These are phyloP conservation scores for Leptobrachium leishanense DNA, from an alignment of 2,113 vertebrate species.

Conservation along the genomic window DNA sequence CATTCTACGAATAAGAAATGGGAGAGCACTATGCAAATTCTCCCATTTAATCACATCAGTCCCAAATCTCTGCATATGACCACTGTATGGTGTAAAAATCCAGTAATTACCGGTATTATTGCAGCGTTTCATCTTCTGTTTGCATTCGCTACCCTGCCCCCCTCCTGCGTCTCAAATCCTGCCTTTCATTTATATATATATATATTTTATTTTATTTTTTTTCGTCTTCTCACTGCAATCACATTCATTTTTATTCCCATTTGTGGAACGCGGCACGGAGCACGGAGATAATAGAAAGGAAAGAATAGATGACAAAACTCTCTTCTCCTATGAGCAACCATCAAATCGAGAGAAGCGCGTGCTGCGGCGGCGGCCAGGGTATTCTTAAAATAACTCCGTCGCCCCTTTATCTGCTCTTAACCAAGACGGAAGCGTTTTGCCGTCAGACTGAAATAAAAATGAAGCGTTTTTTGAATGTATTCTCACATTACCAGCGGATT, in stretches of 20 bases:
- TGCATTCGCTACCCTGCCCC: background rate
- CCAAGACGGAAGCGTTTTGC: background rate
- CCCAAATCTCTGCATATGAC: background rate
- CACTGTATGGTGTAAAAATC: slow-evolving; percentile 11
- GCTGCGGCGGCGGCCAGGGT: background rate
- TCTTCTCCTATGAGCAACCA: slow-evolving; percentile 1
- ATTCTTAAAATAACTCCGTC: slow-evolving; percentile 3
- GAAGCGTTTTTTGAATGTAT: background rate
- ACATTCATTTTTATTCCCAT: slow-evolving; percentile 35
- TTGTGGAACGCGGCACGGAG: slow-evolving; percentile 19
- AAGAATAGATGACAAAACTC: slow-evolving; percentile 27
- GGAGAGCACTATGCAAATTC: too few species aligned
- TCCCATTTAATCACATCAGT: too few species aligned
- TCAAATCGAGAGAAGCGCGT: slow-evolving; percentile 21
- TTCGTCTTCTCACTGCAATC: slow-evolving; percentile 15
- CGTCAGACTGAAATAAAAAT: background rate
- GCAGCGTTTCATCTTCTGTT: background rate
- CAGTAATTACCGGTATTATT: too few species aligned
- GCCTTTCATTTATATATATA: background rate
- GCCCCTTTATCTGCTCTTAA: background rate
- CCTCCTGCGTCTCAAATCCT: slow-evolving; percentile 26
- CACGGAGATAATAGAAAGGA: slow-evolving; percentile 15
- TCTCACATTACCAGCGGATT: too few species aligned
- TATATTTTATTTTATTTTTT: background rate
- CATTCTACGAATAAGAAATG: too few species aligned